Conservation (phyloP, 2,888 invertebrate genomes). For the Cantharis lateralis region DNA sequence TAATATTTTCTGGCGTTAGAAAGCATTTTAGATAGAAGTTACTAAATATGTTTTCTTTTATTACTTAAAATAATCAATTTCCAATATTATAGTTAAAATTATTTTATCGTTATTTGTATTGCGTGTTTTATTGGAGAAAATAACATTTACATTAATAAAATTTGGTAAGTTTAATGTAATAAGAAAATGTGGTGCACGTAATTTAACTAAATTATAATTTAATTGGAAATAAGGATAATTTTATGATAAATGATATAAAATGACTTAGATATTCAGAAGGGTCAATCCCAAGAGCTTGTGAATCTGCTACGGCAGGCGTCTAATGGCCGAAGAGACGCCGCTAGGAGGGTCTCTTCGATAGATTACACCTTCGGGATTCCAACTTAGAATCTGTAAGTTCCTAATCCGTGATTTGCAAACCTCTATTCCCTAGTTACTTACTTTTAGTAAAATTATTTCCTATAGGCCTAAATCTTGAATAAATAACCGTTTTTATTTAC, state of each 20-base stretch:
- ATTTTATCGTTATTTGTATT: not conserved
- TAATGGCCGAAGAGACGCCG: conserved; percentile 52
- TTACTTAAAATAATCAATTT: not conserved
- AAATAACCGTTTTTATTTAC: not conserved
- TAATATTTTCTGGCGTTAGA: too few species aligned
- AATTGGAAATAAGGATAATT: conserved; percentile 45
- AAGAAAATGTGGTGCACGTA: conserved; percentile 1
- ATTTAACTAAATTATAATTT: conserved; percentile 44
- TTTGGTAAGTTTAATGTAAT: not conserved
- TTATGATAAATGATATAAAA: conserved; percentile 51
- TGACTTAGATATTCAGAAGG: conserved; percentile 46
- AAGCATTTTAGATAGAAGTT: too few species aligned
- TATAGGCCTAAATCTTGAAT: not conserved
- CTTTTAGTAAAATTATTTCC: conserved; percentile 1
- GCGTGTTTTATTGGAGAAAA: not conserved
- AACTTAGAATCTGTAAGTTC: conserved; percentile 51
- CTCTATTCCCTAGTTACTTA: conserved; percentile 32
- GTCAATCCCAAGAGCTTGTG: conserved; percentile 48
- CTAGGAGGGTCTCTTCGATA: conserved; percentile 50
- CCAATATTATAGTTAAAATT: not conserved
- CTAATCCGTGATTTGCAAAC: conserved; percentile 55
- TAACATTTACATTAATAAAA: not conserved
- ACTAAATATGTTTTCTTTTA: too few species aligned
- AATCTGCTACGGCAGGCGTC: conserved; percentile 38
- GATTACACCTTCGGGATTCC: conserved; percentile 55